These are phyloP conservation scores for Trematomus loennbergii DNA, from an alignment of 2,113 vertebrate species.

Conservation along the genomic window DNA sequence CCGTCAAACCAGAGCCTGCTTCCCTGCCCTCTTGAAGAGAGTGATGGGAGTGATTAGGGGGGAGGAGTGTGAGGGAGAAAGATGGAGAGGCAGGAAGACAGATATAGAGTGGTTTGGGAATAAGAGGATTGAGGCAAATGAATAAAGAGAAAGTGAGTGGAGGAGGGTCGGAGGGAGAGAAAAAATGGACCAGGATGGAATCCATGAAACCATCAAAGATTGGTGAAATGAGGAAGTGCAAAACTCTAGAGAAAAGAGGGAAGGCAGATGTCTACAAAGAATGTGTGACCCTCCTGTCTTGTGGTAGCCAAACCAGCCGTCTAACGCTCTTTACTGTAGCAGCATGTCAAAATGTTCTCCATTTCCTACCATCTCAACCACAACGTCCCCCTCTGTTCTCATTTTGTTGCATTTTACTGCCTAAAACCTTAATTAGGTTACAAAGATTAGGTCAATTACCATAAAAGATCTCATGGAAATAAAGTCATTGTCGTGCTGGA, in stretches of 20 bases:
- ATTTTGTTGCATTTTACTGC: conserved; percentile 40
- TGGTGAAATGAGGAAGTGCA: conserved; percentile 23
- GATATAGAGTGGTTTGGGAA: conserved; percentile 62
- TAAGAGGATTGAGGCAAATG: conserved; percentile 44
- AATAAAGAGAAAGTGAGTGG: conserved; percentile 14
- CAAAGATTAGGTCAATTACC: conserved; percentile 50
- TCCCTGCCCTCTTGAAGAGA: conserved; percentile 58
- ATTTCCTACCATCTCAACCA: conserved; percentile 28
- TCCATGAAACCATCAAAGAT: conserved; percentile 28
- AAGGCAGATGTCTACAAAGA: neutral
- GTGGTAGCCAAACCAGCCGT: conserved; percentile 46
- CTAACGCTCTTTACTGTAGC: conserved; percentile 12
- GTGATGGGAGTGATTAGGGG: conserved; percentile 64
- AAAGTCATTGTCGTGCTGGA: conserved; percentile 40
- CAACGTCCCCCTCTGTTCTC: conserved; percentile 29
- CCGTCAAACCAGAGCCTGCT: conserved; percentile 75
- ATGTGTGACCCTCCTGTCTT: conserved; percentile 11
- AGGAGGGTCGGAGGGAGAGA: conserved; percentile 12
- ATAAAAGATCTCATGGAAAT: conserved; percentile 50
- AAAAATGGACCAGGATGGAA: conserved; percentile 19
- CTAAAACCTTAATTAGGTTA: conserved; percentile 66
- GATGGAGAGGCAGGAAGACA: conserved; percentile 62
- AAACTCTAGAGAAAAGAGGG: neutral
- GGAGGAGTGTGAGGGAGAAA: conserved; percentile 49
- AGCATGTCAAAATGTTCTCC: conserved; percentile 16